phyloP scores from a whole-genome alignment of 2,113 vertebrate species.

The Hypomesus transpacificus region DNA sequence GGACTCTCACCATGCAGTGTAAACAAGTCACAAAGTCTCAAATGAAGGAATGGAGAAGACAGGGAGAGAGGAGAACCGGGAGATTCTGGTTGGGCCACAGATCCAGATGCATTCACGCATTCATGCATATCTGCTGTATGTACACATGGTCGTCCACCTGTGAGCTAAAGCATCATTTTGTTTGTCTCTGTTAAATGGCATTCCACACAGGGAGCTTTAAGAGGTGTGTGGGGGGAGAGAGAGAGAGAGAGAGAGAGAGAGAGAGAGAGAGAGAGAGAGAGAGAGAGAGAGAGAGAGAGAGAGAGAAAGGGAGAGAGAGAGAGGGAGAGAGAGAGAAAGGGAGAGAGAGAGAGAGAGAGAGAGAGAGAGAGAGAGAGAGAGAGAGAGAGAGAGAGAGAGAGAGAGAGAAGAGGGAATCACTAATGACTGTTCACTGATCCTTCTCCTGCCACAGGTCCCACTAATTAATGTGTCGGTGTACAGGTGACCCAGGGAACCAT shows the following conservation, averaged over 20 bases:
- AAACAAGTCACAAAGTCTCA: not conserved
- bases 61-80: not conserved
- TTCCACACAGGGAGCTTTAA: not conserved
- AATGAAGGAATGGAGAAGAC: not conserved
- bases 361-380: slow-evolving; percentile 1
- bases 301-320: not conserved
- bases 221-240: not conserved
- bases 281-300: not conserved
- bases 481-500: not conserved
- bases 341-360: not conserved
- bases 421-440: not conserved
- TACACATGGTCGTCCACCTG: not conserved
- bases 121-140: not conserved
- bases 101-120: too few relatives aligned
- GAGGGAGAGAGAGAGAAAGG: not conserved
- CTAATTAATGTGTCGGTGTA: not conserved
- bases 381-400: not conserved
- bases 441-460: not conserved
- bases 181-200: not conserved
- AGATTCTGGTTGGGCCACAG: not conserved
- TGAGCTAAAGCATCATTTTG: too few relatives aligned
- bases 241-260: not conserved
- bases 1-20: not conserved
- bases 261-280: not conserved
- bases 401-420: not conserved